Conservation (phyloP, 2,888 invertebrate species). For the Branchinecta sandiegonensis region DNA sequence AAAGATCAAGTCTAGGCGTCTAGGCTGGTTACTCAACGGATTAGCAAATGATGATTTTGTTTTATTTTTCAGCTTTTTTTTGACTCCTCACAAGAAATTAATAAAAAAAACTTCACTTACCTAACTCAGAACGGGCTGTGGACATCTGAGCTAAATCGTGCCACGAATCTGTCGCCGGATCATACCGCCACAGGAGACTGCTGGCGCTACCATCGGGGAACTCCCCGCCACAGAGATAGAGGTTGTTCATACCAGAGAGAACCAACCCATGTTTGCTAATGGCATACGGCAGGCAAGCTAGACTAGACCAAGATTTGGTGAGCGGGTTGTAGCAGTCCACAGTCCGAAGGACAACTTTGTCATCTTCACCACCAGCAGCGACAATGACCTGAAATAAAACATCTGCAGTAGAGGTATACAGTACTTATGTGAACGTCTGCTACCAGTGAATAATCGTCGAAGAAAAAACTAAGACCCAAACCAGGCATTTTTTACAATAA, state of each 20-base stretch:
- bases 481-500: no score
- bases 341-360: conserved; percentile 39
- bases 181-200: conserved; percentile 37
- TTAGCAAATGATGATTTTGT: no score
- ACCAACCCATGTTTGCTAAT: conserved; percentile 40
- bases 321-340: conserved; percentile 39
- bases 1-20: no score
- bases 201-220: conserved; percentile 40
- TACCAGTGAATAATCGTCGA: no score
- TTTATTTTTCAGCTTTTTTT: no score
- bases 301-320: conserved; percentile 35
- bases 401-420: background rate
- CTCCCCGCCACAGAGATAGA: conserved; percentile 40
- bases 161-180: conserved; percentile 38
- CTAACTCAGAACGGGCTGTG: conserved; percentile 38
- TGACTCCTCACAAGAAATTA: no score
- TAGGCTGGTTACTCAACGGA: no score
- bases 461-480: no score
- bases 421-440: background rate
- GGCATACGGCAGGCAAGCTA: conserved; percentile 39
- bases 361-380: conserved; percentile 41
- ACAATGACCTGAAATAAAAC: conserved; percentile 34
- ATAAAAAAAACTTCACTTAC: conserved; percentile 28
- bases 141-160: conserved; percentile 39
- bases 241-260: conserved; percentile 36